Conservation (phyloP, 1,140 invertebrate genomes). For the Protaetia brevitarsis region DNA sequence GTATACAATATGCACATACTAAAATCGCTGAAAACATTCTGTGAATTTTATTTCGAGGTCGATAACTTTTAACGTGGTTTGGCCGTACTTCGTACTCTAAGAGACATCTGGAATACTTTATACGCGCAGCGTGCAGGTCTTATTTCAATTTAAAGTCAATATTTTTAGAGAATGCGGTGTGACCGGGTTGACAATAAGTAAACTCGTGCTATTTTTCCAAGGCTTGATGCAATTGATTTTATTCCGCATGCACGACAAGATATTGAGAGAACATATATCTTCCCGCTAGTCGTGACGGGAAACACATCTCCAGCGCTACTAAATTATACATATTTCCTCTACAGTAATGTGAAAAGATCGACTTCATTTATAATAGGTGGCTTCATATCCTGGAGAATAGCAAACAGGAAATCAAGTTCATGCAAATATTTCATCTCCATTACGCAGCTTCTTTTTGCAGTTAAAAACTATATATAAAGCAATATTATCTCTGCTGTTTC, state of each 20-base stretch:
- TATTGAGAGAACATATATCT: neutral
- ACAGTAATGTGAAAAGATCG: neutral
- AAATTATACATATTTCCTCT: slow-evolving; percentile 9
- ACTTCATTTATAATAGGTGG: neutral
- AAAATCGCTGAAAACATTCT: neutral
- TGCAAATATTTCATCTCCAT: too few relatives aligned
- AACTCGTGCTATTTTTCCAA: slow-evolving; percentile 9
- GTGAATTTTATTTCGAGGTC: neutral
- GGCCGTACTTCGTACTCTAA: neutral
- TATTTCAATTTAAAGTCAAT: slow-evolving; percentile 10
- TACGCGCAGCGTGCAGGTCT: neutral
- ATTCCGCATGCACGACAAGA: slow-evolving; percentile 4
- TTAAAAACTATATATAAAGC: too few relatives aligned
- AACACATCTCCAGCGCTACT: neutral
- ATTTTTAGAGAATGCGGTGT: neutral
- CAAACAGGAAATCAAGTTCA: too few relatives aligned
- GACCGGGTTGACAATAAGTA: neutral
- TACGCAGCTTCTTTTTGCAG: too few relatives aligned
- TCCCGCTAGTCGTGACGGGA: neutral
- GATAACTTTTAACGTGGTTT: neutral
- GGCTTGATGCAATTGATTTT: neutral
- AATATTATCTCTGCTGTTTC: too few relatives aligned
- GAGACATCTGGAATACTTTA: neutral
- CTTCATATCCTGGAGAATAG: neutral
- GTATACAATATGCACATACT: too few relatives aligned